Percentiles rank a stretch among this genome's conserved stretches.
phyloP scores from a whole-genome alignment of 2,113 vertebrate species.

The Hemiprocne comata region DNA sequence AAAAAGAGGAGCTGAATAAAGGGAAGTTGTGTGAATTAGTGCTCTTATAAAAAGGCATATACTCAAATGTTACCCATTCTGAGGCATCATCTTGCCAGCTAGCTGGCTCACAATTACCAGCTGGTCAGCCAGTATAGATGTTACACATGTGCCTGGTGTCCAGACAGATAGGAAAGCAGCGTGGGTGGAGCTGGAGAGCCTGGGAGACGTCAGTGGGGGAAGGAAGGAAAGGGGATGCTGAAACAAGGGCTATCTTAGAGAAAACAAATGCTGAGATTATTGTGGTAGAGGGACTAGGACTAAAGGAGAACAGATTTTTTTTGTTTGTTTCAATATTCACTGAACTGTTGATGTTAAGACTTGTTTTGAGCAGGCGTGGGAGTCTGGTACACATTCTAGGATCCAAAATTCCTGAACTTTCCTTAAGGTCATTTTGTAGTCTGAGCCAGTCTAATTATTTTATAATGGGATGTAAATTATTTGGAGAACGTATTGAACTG shows the following conservation, averaged over 20 bases:
- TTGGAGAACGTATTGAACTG: not conserved
- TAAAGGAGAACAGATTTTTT: not conserved
- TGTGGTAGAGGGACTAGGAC: not conserved
- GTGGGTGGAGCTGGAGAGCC: not conserved
- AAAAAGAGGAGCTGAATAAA: not conserved
- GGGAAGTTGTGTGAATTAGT: not conserved
- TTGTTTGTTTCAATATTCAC: not conserved
- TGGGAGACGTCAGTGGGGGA: not conserved
- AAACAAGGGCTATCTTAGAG: not conserved
- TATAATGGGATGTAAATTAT: constrained; percentile 51
- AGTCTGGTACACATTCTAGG: not conserved
- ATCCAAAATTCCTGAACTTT: constrained; percentile 49
- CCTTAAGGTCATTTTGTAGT: constrained; percentile 26
- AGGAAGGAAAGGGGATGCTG: not conserved
- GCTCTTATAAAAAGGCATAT: not conserved
- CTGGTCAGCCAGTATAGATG: not conserved
- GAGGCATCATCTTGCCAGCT: not conserved
- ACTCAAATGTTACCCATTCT: not conserved
- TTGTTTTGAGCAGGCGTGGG: constrained; percentile 14
- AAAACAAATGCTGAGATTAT: not conserved
- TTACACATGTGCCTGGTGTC: not conserved
- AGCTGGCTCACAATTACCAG: not conserved
- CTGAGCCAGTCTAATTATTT: constrained; percentile 59
- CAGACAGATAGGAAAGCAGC: not conserved
- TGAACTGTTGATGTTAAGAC: constrained; percentile 8